phyloP scores from a whole-genome alignment of 2,888 invertebrate genomes.

The Synanthedon myopaeformis region DNA sequence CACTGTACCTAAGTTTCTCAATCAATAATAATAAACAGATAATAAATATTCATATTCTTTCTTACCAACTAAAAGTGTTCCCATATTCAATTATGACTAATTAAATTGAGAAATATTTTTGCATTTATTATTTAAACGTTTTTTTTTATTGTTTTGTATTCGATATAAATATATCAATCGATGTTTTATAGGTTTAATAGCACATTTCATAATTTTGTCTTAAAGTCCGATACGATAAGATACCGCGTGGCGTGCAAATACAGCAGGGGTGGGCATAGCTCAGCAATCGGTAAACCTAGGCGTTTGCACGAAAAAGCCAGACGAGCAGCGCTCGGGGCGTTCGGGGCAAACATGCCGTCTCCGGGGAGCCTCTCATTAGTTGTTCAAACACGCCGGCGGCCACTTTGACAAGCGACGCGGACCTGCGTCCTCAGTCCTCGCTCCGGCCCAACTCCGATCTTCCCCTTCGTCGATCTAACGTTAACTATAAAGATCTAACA shows the following conservation, averaged over 20 bases:
- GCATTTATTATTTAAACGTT: background rate
- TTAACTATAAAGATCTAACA: slow-evolving; percentile 48
- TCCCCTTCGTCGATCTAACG: slow-evolving; percentile 57
- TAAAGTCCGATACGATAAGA: slow-evolving; percentile 38
- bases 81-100: no score
- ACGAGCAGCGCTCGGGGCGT: slow-evolving; percentile 36
- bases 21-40: no score
- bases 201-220: slow-evolving; percentile 44
- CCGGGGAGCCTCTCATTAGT: slow-evolving; percentile 67
- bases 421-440: slow-evolving; percentile 25
- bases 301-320: slow-evolving; percentile 49
- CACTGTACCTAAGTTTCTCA: no score
- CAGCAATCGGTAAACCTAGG: slow-evolving; percentile 31
- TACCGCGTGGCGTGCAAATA: slow-evolving; percentile 44
- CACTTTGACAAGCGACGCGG: slow-evolving; percentile 63
- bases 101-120: no score
- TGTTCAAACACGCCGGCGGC: slow-evolving; percentile 66
- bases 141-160: no score
- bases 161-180: background rate
- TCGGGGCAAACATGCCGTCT: slow-evolving; percentile 59
- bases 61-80: no score
- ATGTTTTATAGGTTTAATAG: slow-evolving; percentile 12
- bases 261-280: slow-evolving; percentile 12
- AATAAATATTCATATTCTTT: no score
- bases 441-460: slow-evolving; percentile 36